Conservation (phyloP, 2,113 vertebrate genomes). For the Plecturocebus donacophilus region DNA sequence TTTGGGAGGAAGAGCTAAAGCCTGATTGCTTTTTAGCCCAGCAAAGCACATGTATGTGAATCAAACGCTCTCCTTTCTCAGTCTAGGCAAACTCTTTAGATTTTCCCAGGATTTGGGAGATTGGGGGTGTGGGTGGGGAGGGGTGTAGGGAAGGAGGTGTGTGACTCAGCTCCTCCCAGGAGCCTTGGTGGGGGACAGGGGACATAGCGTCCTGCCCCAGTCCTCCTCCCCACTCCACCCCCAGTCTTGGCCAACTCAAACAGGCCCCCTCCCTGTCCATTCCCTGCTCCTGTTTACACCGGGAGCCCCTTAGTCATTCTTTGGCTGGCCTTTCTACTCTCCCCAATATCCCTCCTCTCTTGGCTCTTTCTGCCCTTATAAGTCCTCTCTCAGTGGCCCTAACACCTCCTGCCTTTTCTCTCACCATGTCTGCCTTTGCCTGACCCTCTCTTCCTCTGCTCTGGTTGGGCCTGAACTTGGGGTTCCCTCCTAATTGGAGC, state of each 20-base stretch:
- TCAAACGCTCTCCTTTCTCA: background rate
- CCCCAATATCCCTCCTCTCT: constrained; percentile 76
- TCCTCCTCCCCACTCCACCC: constrained; percentile 49
- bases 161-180: constrained; percentile 79
- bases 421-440: constrained; percentile 21
- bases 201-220: constrained; percentile 70
- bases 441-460: constrained; percentile 17
- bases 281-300: constrained; percentile 76
- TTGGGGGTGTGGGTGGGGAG: background rate
- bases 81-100: constrained; percentile 27
- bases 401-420: constrained; percentile 64
- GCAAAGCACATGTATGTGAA: background rate
- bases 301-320: constrained; percentile 81
- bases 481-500: constrained; percentile 23
- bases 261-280: constrained; percentile 73
- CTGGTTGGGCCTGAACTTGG: background rate
- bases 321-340: constrained; percentile 75
- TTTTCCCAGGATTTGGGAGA: constrained; percentile 72
- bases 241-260: constrained; percentile 75
- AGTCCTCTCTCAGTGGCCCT: constrained; percentile 75
- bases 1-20: background rate
- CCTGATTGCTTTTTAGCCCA: background rate
- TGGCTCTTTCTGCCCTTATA: constrained; percentile 80
- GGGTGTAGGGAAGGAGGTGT: constrained; percentile 46
- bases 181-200: constrained; percentile 68